Base-by-base conservation (phyloP, 2,888 invertebrate genomes). In the Azorinus chamasolen region DNA sequence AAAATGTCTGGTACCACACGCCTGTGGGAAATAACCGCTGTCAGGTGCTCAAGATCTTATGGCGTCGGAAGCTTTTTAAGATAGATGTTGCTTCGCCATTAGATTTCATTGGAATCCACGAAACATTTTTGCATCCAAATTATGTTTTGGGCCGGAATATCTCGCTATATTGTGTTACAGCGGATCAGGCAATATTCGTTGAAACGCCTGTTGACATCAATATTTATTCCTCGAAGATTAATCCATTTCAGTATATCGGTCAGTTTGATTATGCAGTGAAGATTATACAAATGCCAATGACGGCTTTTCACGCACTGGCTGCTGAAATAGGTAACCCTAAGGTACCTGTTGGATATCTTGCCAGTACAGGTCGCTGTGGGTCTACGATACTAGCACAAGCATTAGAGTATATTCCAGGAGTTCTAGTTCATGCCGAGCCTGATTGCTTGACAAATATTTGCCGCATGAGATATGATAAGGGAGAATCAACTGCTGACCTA, bases 281-380 rank as follows among this genome's bases (percentile, higher is more conserved):
- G 4, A 22, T 83, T 3, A 82, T 83, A 20, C 63, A 32, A 0
- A 79, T 85, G 61, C 78, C 87, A 1, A 43, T 82, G 4, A 39
- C 41, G 2, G 72, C 80, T 1, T 80, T 87, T n/a, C 51, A 73
- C 41, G 45, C 58, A 14, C 58, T 86, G 8, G 77, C 84, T 10
- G 66, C 79, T 3, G 73, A 78, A 14, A 51, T 83, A 2, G 83
- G 83, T 0, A 63, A 83, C 12, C 83, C 84, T 14, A 53, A 32
- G 20, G 41, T 74, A n/a, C 3, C 43, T 12, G n/a, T 79, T 66
- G 25, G 79, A 79, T 54, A 73, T 72, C n/a, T 80, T 72, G 78
- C 83, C n/a, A 85, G 78, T 54, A 85, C 82, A 3, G 86, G 87
- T 0, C 72, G 87, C 20, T 87, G 87, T 66, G 87, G 86, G 4